Base-by-base conservation (phyloP, 2,797 vertebrate species). In the Leptodactylus fallax region DNA sequence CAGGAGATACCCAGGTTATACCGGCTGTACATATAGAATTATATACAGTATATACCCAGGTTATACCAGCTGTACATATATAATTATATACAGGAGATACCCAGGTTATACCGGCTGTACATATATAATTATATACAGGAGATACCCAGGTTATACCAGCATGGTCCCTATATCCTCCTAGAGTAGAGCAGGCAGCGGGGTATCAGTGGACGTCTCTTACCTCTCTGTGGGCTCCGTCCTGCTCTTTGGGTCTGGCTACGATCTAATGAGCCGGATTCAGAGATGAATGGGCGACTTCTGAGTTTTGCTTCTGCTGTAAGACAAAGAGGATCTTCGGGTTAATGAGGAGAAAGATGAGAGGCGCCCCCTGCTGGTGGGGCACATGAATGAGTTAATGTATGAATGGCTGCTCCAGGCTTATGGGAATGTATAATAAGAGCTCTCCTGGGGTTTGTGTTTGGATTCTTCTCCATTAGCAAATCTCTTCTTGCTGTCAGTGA, bases 211-310 rank as follows among this genome's bases (percentile, higher is more conserved):
- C 36, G 8, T 19, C 12, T 1, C 53, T 51, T 65, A 88, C 87
- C 87, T 88, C 87, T 88, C 23, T 85, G 87, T 16, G 83, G 67
- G 36, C 87, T 88, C 45, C 87, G 82, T 27, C 87, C 87, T 16
- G 87, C 87, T 47, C 87, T 78, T 77, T 85, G 83, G 10, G 55
- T 55, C 45, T 85, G 87, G 17, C 56, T 16, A 0, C 79, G 79
- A n/a, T 87, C 86, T 49, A 60, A 27, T 3, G 69, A 76, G 0
- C 67, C 17, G n/a, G 76, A 72, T 27, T 81, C 87, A 2, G 87
- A 61, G 25, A 81, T 9, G 7, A 79, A 74, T 0, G 82, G 78
- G 65, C 47, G 78, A 81, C 67, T 71, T 56, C 65, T 85, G 2
- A 77, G 56, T 25, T 81, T 88, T 16, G 71, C 13, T 85, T 85